Percentiles rank a stretch among this genome's conserved stretches.
phyloP scores from a whole-genome alignment of 2,888 invertebrate genomes.

The Hermaeophaga mercurialis region DNA sequence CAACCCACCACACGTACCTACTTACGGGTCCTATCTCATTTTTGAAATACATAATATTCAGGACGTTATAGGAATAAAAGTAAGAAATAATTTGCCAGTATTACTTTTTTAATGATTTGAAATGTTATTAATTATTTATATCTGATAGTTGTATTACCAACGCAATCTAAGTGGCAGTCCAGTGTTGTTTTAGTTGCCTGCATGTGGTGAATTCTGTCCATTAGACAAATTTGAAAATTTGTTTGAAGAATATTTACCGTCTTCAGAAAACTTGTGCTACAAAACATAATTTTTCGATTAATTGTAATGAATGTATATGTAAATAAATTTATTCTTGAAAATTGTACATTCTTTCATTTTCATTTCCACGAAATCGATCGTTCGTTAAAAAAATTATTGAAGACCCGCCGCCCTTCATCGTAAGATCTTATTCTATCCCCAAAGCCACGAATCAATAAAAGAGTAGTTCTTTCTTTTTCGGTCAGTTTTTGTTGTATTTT shows the following conservation, averaged over 20 bases:
- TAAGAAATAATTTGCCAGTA: not conserved
- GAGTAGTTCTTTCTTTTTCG: too few relatives aligned
- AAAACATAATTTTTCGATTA: too few relatives aligned
- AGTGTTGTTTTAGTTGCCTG: constrained; percentile 40
- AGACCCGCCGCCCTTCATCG: too few relatives aligned
- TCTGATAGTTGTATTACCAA: constrained; percentile 44
- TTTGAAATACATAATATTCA: constrained; percentile 49
- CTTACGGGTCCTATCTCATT: constrained; percentile 51
- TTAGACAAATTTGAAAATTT: constrained; percentile 35
- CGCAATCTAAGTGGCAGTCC: constrained; percentile 37
- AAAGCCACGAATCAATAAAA: too few relatives aligned
- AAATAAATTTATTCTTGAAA: too few relatives aligned
- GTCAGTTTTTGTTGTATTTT: too few relatives aligned
- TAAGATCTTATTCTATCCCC: too few relatives aligned
- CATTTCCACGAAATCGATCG: too few relatives aligned
- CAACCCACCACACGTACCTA: constrained; percentile 53
- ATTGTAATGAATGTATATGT: too few relatives aligned
- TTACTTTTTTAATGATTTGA: not conserved
- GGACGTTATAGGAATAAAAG: constrained; percentile 34
- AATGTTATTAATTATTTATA: constrained; percentile 4
- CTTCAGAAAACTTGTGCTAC: constrained; percentile 33
- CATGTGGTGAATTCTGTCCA: constrained; percentile 43
- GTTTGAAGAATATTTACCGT: constrained; percentile 38
- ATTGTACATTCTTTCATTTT: too few relatives aligned
- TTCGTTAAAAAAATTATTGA: too few relatives aligned